Percentiles rank a stretch among this genome's conserved stretches.
Evolutionary conservation across 1,140 invertebrate genomes (phyloP).

Genomic region (Temnothorax nylanderi): DNA sequence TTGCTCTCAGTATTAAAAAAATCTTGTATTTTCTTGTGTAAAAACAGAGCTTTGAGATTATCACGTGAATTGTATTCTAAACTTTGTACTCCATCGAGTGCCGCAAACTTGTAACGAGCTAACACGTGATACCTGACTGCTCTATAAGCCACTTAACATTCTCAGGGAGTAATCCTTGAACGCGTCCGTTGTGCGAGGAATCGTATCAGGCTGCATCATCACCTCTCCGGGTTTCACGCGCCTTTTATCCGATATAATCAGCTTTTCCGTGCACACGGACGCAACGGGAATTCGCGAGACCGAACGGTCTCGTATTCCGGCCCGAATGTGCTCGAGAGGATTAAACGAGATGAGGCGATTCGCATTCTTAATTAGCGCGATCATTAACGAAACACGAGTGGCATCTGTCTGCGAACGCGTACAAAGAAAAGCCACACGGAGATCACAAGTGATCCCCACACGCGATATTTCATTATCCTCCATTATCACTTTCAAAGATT

Average conservation of each 20-base stretch:
- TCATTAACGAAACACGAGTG: conserved; percentile 35
- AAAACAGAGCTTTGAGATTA: not conserved
- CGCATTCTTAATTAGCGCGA: conserved; percentile 41
- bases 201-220: conserved; percentile 34
- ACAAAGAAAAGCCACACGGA: not conserved
- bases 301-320: conserved; percentile 33
- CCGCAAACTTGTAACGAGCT: conserved; percentile 28
- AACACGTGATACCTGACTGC: conserved; percentile 26
- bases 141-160: conserved; percentile 32
- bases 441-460: not conserved
- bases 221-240: conserved; percentile 21
- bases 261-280: conserved; percentile 21
- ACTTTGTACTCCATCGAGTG: not conserved
- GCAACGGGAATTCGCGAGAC: conserved; percentile 34
- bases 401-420: conserved; percentile 16
- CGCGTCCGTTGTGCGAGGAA: not conserved
- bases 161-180: not conserved
- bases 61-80: not conserved
- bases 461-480: not conserved
- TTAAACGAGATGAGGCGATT: conserved; percentile 46
- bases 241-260: conserved; percentile 47
- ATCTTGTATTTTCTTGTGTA: not conserved
- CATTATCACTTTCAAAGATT: not conserved
- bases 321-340: conserved; percentile 8
- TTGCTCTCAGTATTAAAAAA: not conserved